Conservation (phyloP, 2,113 vertebrate species). For the Paradisaea rubra region DNA sequence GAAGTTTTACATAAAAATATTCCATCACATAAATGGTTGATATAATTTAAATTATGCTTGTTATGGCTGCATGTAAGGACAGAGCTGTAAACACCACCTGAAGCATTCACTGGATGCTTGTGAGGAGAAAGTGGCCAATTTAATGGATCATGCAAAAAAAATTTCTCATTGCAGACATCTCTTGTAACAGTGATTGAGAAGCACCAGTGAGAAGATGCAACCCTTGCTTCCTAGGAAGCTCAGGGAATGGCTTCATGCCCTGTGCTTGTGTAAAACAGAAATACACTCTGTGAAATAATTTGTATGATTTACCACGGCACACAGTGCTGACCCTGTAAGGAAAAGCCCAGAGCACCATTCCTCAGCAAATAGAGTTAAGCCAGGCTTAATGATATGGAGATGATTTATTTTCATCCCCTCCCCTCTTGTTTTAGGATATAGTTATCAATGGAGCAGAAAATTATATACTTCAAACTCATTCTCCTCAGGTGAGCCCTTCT, state of each 20-base stretch:
- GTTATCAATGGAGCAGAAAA: not conserved
- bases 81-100: not conserved
- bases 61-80: not conserved
- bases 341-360: not conserved
- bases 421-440: not conserved
- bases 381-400: not conserved
- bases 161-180: rapidly evolving
- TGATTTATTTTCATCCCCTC: not conserved
- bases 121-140: not conserved
- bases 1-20: not conserved
- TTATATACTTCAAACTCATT: not conserved
- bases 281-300: not conserved
- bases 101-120: not conserved
- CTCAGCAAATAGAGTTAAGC: not conserved
- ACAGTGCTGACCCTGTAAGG: not conserved
- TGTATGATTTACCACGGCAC: rapidly evolving
- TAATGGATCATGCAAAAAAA: not conserved
- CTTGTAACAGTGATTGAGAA: not conserved
- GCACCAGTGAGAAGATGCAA: not conserved
- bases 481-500: not conserved
- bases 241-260: not conserved
- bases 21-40: not conserved
- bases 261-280: not conserved
- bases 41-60: not conserved
- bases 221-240: not conserved